Evolutionary conservation across 2,113 vertebrate genomes (phyloP).

Genomic region (Brachyhypopomus occidentalis): DNA sequence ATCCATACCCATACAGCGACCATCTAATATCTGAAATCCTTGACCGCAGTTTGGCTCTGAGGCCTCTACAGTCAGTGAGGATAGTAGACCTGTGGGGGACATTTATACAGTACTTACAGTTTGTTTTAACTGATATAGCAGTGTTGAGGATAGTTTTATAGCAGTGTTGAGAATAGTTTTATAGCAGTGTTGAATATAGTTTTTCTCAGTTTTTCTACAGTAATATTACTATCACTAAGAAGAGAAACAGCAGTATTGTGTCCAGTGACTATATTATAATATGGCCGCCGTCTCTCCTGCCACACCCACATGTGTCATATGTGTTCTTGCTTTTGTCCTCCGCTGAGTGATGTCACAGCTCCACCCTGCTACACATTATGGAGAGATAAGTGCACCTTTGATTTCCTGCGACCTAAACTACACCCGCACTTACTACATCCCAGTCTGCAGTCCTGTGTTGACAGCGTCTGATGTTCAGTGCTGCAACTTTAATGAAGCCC

Average conservation of each 20-base stretch:
- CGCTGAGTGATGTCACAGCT: not conserved
- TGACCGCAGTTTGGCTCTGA: accelerated
- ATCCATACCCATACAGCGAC: not conserved
- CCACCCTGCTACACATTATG: not conserved
- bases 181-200: no score
- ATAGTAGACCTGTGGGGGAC: not conserved
- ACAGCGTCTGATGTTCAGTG: no score
- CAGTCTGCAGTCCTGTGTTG: not conserved
- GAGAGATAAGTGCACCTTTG: conserved; percentile 33
- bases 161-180: no score
- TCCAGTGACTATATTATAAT: no score
- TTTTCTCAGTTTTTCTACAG: no score
- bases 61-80: not conserved
- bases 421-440: not conserved
- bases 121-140: no score
- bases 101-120: no score
- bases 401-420: conserved; percentile 49
- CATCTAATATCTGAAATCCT: not conserved
- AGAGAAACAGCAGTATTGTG: no score
- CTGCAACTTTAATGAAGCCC: no score
- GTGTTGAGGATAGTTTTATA: no score
- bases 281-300: not conserved
- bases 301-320: not conserved
- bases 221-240: no score
- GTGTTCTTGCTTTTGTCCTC: no score